Conservation (phyloP, 2,888 invertebrate genomes). For the Athalia cordata region DNA sequence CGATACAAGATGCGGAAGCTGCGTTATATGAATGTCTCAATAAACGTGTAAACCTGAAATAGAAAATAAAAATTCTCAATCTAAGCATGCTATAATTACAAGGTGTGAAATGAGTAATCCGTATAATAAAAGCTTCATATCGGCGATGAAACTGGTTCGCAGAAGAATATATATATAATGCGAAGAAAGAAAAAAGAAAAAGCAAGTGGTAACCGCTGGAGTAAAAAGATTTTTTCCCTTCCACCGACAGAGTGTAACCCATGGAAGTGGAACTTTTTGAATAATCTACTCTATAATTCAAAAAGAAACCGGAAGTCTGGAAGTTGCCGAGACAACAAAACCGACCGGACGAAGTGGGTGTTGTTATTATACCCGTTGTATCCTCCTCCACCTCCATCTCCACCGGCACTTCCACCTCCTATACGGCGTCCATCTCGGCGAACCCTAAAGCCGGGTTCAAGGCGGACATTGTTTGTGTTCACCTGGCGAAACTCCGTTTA, state of each 20-base stretch:
- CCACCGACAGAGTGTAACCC: neutral
- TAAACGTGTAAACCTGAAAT: neutral
- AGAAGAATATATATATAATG: neutral
- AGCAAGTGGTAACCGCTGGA: no score
- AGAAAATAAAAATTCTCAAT: neutral
- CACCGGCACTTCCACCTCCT: constrained; percentile 6
- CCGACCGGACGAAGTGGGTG: constrained; percentile 37
- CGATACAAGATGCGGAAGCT: constrained; percentile 10
- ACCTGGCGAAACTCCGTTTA: constrained; percentile 65
- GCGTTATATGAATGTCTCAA: neutral
- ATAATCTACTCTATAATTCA: constrained; percentile 5
- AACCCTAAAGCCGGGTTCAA: constrained; percentile 57
- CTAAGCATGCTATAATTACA: no score
- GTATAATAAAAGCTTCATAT: neutral
- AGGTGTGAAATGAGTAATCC: no score
- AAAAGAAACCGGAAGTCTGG: constrained; percentile 41
- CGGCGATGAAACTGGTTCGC: neutral
- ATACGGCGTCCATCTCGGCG: neutral
- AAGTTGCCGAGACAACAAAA: constrained; percentile 12
- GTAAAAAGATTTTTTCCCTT: neutral
- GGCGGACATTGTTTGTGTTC: constrained; percentile 66
- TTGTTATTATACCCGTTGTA: constrained; percentile 37
- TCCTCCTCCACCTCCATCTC: constrained; percentile 21
- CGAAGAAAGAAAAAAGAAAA: neutral
- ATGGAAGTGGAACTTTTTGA: constrained; percentile 2